Evolutionary conservation across 2,888 invertebrate species (phyloP), one percentile per base, ranked within the genome.

Genomic region (Drosophila bunnanda): DNA sequence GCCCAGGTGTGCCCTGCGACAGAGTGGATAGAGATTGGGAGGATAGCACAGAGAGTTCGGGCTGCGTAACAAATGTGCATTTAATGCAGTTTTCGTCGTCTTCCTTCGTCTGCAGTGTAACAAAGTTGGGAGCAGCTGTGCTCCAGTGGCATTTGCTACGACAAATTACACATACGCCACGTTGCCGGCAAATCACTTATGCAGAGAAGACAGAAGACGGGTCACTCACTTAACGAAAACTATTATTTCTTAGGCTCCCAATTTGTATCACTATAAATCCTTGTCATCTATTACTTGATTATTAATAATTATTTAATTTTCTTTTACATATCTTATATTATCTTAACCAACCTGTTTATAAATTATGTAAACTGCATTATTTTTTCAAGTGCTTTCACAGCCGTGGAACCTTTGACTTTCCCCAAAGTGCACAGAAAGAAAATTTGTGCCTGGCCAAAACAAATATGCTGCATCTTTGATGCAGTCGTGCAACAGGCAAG

Each of bases 81-180:
- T 83, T 82, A 82, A 83, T 83, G 71, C 66, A 77, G 62, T 78
- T 64, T 66, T 55, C 66, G 53, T 61, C 52, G 55, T 72, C 46
- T n/a, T 30, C 56, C 56, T 50, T 50, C 62, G 30, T 65, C 39
- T 28, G 53, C 65, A 54, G 66, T 48, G 50, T 66, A 66, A 59
- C 74, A 73, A 74, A 73, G 74, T 74, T 55, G 57, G 32, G 39
- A 59, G 61, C 54, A 81, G 66, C 73, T 74, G 67, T 64, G 58
- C 65, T 53, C 48, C 50, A 43, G 62, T 43, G 52, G 61, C 66
- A 71, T 64, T 50, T 69, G 73, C 74, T 66, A 76, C 80, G 78
- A 82, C 81, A 88, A 88, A 82, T 84, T 88, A 85, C 82, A 77
- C 78, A 88, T 77, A 82, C 86, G 85, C 71, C 83, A 71, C 58